Percentiles rank a stretch among this genome's conserved stretches.
Evolutionary conservation across 1,140 invertebrate genomes (phyloP).

Genomic region (Tetranychus cinnabarinus): DNA sequence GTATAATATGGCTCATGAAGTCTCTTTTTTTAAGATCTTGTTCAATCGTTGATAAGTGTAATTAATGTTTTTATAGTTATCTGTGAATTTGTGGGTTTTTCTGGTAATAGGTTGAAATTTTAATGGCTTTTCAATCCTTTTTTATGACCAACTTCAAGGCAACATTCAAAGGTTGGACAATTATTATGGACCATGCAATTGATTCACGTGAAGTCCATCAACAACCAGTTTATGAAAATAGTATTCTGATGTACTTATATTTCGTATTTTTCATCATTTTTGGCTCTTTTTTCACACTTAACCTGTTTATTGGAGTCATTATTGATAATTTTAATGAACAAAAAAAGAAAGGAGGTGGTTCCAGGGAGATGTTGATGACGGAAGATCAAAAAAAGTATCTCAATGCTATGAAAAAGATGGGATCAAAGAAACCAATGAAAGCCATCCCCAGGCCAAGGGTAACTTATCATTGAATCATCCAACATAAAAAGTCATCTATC

Average conservation of each 20-base stretch:
- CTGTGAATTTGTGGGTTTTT: not conserved
- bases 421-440: slow-evolving; percentile 89
- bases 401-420: slow-evolving; percentile 99
- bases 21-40: too few relatives aligned
- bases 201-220: slow-evolving; percentile 63
- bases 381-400: slow-evolving; percentile 99
- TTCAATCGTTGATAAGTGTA: too few relatives aligned
- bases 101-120: too few relatives aligned
- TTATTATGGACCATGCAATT: slow-evolving; percentile 95
- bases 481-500: not conserved
- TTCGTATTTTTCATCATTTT: slow-evolving; percentile 96
- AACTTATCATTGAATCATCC: slow-evolving; percentile 17
- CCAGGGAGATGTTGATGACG: slow-evolving; percentile 98
- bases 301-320: slow-evolving; percentile 93
- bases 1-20: too few relatives aligned
- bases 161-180: slow-evolving; percentile 63
- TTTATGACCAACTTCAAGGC: slow-evolving; percentile 26
- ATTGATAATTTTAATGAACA: slow-evolving; percentile 98
- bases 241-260: slow-evolving; percentile 91
- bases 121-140: not conserved
- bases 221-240: slow-evolving; percentile 78
- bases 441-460: slow-evolving; percentile 87
- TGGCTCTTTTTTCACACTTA: slow-evolving; percentile 89
- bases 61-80: too few relatives aligned
- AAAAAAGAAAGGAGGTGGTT: slow-evolving; percentile 95